A percentile compares a stretch with the other conserved stretches of the same genome.
phyloP scores from a whole-genome alignment of 2,888 invertebrate species.

The Neoitamus cyanurus region DNA sequence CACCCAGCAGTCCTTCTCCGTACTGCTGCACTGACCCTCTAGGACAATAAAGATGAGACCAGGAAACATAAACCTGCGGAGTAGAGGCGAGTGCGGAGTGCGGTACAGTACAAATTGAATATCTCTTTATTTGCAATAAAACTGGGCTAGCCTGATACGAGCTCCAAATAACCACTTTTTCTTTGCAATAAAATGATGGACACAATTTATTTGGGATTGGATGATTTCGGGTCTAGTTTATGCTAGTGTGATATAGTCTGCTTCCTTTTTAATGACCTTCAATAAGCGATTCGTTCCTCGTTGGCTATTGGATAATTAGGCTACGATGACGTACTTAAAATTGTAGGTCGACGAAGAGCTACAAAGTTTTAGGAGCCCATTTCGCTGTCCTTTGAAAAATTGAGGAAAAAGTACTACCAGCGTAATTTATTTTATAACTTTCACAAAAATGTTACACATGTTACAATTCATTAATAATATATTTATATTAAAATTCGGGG shows the following conservation, averaged over 20 bases:
- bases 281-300: not conserved
- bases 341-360: not conserved
- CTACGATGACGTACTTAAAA: not conserved
- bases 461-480: no score
- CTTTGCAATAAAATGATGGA: not conserved
- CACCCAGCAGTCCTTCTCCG: not conserved
- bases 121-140: conserved; percentile 5
- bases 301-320: not conserved
- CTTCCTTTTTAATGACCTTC: not conserved
- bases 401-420: no score
- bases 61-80: not conserved
- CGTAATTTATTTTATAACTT: no score
- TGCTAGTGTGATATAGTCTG: not conserved
- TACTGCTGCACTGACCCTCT: not conserved
- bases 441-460: no score
- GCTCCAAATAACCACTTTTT: not conserved
- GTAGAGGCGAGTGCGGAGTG: not conserved
- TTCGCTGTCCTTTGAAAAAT: no score
- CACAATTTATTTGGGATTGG: not conserved
- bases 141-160: not conserved
- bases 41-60: not conserved
- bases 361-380: no score
- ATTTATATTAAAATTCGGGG: no score
- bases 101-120: not conserved
- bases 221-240: not conserved